A percentile compares a stretch with the other conserved stretches of the same genome.
Conservation (phyloP, 2,888 invertebrate genomes). For the Helobdella robusta region DNA sequence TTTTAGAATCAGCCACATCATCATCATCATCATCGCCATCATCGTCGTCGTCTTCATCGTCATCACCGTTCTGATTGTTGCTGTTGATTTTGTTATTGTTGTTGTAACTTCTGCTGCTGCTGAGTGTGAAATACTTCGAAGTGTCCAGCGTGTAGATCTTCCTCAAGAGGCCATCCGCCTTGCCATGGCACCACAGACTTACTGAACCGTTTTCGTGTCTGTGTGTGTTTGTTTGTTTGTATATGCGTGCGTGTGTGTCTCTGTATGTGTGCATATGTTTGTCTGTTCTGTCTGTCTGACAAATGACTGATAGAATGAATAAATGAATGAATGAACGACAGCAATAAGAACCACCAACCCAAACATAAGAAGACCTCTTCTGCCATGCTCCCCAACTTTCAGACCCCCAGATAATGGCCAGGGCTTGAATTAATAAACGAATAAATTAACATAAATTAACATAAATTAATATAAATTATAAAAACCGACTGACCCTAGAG, state of each 20-base stretch:
- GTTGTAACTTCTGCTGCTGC: no score
- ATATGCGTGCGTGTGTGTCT: conserved; percentile 8
- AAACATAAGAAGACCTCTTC: no score
- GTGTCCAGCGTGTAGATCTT: neutral
- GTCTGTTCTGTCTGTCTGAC: conserved; percentile 5
- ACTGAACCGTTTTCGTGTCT: conserved; percentile 10
- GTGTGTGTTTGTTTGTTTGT: conserved; percentile 10
- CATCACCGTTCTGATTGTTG: neutral
- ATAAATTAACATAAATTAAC: no score
- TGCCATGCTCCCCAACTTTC: no score
- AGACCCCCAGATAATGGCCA: no score
- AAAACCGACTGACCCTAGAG: no score
- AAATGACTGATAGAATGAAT: no score
- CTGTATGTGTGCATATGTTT: conserved; percentile 8
- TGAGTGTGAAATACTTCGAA: neutral
- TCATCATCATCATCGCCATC: conserved; percentile 1
- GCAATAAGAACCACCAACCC: no score
- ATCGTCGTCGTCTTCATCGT: conserved; percentile 3
- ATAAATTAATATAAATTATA: no score
- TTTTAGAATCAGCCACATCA: neutral
- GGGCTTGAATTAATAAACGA: no score
- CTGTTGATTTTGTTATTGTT: no score
- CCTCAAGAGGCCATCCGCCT: neutral
- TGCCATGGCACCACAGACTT: neutral
- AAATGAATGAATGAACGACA: no score